Conservation (phyloP, 2,113 vertebrate species). For the Eonycteris spelaea region DNA sequence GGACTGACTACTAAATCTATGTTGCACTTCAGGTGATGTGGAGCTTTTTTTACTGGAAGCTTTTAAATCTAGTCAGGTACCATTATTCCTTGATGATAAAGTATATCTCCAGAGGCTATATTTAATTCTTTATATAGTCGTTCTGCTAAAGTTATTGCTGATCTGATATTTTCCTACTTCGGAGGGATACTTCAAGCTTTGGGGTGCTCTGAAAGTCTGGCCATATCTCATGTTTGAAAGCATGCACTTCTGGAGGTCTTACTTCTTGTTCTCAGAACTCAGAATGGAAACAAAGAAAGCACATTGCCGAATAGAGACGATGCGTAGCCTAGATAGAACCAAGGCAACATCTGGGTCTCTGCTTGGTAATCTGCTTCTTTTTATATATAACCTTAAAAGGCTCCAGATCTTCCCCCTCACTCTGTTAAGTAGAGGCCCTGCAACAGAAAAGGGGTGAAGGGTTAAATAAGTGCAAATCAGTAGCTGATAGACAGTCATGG, state of each 20-base stretch:
- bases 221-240: not conserved
- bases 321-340: not conserved
- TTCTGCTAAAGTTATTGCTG: slow-evolving; percentile 45
- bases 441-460: not conserved
- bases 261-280: not conserved
- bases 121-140: slow-evolving; percentile 51
- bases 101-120: slow-evolving; percentile 26
- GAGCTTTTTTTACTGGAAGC: slow-evolving; percentile 10
- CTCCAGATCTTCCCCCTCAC: not conserved
- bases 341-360: not conserved
- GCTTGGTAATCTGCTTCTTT: not conserved
- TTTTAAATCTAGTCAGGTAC: slow-evolving; percentile 46
- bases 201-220: not conserved
- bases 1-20: not conserved
- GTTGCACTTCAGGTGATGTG: not conserved
- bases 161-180: slow-evolving; percentile 18
- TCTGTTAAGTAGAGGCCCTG: not conserved
- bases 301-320: not conserved
- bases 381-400: not conserved
- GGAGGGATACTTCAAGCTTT: not conserved
- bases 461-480: no score
- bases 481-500: no score
- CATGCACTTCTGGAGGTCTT: not conserved
- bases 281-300: slow-evolving; percentile 15
- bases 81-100: slow-evolving; percentile 9